Base-by-base conservation (phyloP, 2,113 vertebrate species). In the Galemys pyrenaicus region DNA sequence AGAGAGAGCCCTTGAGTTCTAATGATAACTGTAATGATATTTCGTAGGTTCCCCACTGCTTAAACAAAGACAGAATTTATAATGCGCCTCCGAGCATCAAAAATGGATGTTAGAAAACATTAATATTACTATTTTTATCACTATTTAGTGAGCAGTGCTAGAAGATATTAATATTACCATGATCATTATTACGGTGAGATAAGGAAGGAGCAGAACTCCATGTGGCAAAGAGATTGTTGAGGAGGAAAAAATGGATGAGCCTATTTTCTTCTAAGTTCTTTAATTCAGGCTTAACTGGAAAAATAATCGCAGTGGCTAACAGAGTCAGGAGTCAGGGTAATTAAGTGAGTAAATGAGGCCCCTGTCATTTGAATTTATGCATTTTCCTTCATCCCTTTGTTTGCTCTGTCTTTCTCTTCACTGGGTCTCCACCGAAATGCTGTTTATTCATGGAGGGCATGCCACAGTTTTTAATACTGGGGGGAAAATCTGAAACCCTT, bases 361-460 rank as follows among this genome's bases (percentile, higher is more conserved):
- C 77, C 4, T 87, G 71, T 97, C 95, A 96, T 98, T 92, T 97
- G 97, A 98, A 98, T 98, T 97, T 92, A 97, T 97, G 93, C 70
- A 68, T 78, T 95, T 98, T 92, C 92, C 92, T 97, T 96, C 79
- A 67, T 96, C 94, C 91, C 91, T 98, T 98, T 98, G 97, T 98
- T 98, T 98, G 96, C 96, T 98, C 98, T 98, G 67, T 92, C 94
- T 97, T 95, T 91, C 92, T 97, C 96, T 98, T 83, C 70, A 0
- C 0, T 68, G 60, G 91, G 96, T 97, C 98, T 98, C 97, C 97
- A 97, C 98, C 71, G 78, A 93, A 82, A 98, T 96, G 96, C 97
- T 98, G 98, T 98, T 98, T 98, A 98, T 98, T 98, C 98, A 98
- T 98, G 96, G 96, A 87, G 26, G 94, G 90, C 95, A 94, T 94